Evolutionary conservation across 2,113 vertebrate species (phyloP).

Genomic region (Oreochromis spilurus): DNA sequence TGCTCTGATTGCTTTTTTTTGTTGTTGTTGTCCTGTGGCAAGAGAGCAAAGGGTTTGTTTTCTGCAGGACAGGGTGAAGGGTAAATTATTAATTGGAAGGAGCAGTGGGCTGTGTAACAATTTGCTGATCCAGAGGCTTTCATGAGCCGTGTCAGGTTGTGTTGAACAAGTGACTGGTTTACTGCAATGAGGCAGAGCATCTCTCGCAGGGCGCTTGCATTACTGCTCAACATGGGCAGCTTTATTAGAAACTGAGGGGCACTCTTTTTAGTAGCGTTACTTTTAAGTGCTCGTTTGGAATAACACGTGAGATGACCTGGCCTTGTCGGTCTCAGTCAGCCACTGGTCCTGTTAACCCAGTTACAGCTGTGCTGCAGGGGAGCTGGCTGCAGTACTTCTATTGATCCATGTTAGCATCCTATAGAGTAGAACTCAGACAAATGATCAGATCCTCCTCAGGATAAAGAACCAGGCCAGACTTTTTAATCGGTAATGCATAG

Average conservation of each 20-base stretch:
- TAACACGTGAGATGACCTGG: constrained; percentile 1
- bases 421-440: constrained; percentile 63
- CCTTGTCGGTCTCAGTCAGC: constrained; percentile 17
- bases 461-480: constrained; percentile 48
- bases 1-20: constrained; percentile 37
- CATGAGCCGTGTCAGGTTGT: constrained; percentile 58
- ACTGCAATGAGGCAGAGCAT: constrained; percentile 47
- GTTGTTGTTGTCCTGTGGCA: constrained; percentile 49
- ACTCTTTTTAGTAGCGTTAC: constrained; percentile 5
- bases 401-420: constrained; percentile 64
- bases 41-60: constrained; percentile 56
- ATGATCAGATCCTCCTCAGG: constrained; percentile 53
- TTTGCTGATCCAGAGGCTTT: constrained; percentile 75
- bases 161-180: constrained; percentile 67
- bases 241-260: constrained; percentile 20
- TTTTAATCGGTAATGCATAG: constrained; percentile 61
- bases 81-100: constrained; percentile 75
- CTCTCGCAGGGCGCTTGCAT: constrained; percentile 29
- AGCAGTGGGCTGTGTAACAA: constrained; percentile 69
- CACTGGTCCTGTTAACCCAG: constrained; percentile 24
- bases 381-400: constrained; percentile 33
- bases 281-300: constrained; percentile 20
- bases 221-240: background rate
- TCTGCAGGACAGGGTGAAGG: constrained; percentile 53
- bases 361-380: constrained; percentile 3